Percentiles rank a stretch among this genome's conserved stretches.
These are phyloP conservation scores for Megalurothrips usitatus DNA, from an alignment of 2,888 invertebrate genomes.

Conservation along the genomic window DNA sequence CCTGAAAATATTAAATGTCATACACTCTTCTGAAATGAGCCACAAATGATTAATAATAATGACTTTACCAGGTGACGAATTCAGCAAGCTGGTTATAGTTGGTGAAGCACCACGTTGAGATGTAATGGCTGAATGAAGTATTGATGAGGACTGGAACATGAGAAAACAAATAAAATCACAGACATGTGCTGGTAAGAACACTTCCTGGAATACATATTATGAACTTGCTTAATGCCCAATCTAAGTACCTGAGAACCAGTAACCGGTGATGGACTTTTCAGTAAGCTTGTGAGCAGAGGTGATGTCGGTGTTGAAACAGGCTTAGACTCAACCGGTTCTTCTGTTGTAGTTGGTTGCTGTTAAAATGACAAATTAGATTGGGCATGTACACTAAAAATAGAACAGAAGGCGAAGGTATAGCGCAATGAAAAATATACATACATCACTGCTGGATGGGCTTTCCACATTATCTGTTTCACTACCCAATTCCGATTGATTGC, in stretches of 20 bases:
- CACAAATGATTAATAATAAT: background rate
- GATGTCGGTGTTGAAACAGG: conserved; percentile 45
- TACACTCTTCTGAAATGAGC: no score
- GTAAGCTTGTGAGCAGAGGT: conserved; percentile 74
- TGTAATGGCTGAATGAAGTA: conserved; percentile 40
- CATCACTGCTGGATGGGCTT: conserved; percentile 1
- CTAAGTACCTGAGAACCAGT: conserved; percentile 44
- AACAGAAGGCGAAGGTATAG: background rate
- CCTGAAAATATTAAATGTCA: conserved; percentile 30
- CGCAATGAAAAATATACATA: background rate
- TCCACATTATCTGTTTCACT: conserved; percentile 37
- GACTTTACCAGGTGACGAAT: conserved; percentile 41
- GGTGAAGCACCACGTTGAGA: conserved; percentile 48
- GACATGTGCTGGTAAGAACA: no score
- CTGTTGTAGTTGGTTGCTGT: background rate
- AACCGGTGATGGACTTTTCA: conserved; percentile 64
- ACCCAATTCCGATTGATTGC: conserved; percentile 36
- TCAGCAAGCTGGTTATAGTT: conserved; percentile 55
- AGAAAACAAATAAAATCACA: background rate
- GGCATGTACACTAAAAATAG: conserved; percentile 34
- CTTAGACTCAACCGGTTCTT: conserved; percentile 39
- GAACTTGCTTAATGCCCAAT: background rate
- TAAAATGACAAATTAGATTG: conserved; percentile 33
- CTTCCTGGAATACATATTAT: background rate
- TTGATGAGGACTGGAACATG: conserved; percentile 34